phyloP scores from a whole-genome alignment of 2,113 vertebrate species.

The Sapayoa aenigma region DNA sequence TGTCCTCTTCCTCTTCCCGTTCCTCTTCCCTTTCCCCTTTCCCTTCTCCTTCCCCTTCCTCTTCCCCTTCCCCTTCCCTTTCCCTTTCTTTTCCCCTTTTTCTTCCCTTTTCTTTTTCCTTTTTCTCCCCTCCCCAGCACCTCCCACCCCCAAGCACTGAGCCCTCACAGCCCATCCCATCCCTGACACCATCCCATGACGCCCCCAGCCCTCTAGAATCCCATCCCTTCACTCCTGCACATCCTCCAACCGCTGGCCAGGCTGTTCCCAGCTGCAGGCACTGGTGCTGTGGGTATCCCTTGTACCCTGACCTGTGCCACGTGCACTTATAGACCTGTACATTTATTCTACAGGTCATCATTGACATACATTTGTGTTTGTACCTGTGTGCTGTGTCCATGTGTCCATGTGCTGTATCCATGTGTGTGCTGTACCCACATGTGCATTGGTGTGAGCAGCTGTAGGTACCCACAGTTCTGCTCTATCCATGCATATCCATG shows the following conservation, averaged over 20 bases:
- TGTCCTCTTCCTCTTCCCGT: neutral
- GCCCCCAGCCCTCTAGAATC: rapidly evolving
- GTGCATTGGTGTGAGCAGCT: neutral
- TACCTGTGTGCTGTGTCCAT: neutral
- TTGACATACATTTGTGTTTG: neutral
- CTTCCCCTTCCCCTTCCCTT: too few relatives aligned
- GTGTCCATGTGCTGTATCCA: neutral
- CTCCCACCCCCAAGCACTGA: neutral
- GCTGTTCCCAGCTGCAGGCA: neutral
- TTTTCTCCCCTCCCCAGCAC: rapidly evolving
- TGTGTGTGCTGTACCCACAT: neutral
- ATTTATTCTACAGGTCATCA: neutral
- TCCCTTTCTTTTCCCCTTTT: rapidly evolving
- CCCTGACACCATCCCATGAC: neutral
- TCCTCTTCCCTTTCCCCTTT: rapidly evolving
- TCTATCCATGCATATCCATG: neutral
- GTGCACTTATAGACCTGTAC: neutral
- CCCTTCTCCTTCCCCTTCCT: too few relatives aligned
- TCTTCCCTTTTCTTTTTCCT: rapidly evolving
- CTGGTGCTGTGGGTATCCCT: neutral
- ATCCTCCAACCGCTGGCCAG: neutral
- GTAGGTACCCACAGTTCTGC: neutral
- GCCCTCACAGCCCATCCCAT: neutral
- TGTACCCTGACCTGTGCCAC: rapidly evolving
- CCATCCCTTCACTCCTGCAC: neutral